A percentile compares a stretch with the other conserved stretches of the same genome.
These are phyloP conservation scores for Nymphalis c-album DNA, from an alignment of 2,888 invertebrate species.

Conservation along the genomic window DNA sequence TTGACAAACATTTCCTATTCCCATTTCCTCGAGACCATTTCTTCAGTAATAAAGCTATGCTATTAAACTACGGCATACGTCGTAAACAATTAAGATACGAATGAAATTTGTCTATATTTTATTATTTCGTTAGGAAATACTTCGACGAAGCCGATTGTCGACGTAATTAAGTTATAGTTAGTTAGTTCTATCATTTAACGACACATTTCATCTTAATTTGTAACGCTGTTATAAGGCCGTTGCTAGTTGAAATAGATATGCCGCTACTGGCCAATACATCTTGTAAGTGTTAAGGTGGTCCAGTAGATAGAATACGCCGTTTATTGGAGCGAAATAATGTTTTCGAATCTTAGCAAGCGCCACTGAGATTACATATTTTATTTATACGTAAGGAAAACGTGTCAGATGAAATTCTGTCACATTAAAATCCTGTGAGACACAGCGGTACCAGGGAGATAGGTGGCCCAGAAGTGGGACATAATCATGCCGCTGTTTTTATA, in stretches of 20 bases:
- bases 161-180: constrained; percentile 21
- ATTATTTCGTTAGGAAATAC: constrained; percentile 12
- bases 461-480: no score
- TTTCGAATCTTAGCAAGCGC: no score
- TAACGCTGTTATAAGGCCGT: background rate
- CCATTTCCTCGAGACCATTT: constrained; percentile 38
- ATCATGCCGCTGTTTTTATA: no score
- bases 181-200: constrained; percentile 9
- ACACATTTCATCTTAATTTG: background rate
- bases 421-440: no score
- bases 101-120: constrained; percentile 23
- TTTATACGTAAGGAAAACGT: no score
- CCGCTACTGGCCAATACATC: no score
- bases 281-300: no score
- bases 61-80: constrained; percentile 33
- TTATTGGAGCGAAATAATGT: no score
- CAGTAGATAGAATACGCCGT: no score
- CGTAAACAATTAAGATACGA: constrained; percentile 35
- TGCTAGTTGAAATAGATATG: background rate
- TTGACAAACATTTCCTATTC: constrained; percentile 40
- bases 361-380: no score
- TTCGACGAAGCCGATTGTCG: constrained; percentile 14
- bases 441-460: no score
- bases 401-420: no score
- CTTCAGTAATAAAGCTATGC: constrained; percentile 35